Base-by-base conservation (phyloP, 1,140 invertebrate genomes). In the Drosophila setifemur region DNA sequence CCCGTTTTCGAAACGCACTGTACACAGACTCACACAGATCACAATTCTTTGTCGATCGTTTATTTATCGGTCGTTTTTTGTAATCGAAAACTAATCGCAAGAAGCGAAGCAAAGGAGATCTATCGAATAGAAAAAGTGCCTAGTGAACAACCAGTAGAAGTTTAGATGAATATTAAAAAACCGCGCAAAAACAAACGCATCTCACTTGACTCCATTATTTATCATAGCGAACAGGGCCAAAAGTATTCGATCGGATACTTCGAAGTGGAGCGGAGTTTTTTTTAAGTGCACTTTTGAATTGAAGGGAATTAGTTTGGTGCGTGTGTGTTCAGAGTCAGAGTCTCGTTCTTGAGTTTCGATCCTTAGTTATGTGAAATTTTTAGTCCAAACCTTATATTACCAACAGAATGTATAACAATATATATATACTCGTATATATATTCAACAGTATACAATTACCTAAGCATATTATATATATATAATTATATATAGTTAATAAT, bases 51-150 rank as follows among this genome's bases (percentile, higher is more conserved):
- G n/a, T n/a, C n/a, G n/a, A n/a, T n/a, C n/a, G n/a, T n/a, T n/a
- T n/a, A n/a, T n/a, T n/a, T n/a, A n/a, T n/a, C n/a, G n/a, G n/a
- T 31, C 11, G 29, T 4, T 7, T 12, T 12, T 14, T 6, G 11
- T 14, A 33, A 0, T n/a, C 11, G n/a, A 4, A 2, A 7, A 28
- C n/a, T 31, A 31, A n/a, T 2, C 5, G 33, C 33, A 11, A 37
- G 9, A 16, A 37, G 9, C n/a, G 12, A 18, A 14, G 14, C 14
- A 11, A 40, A 40, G 25, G 49, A 37, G 11, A 53, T 50, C 52
- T 70, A 58, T 60, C 31, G 60, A 37, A 70, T 57, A 82, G 78
- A 73, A 54, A 77, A 83, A 83, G 79, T 83, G 79, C 79, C 79
- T 83, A 83, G 79, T 40, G 52, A 85, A 74, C 26, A 85, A 74